phyloP scores from a whole-genome alignment of 2,113 vertebrate species.

The Gallinago undulata region DNA sequence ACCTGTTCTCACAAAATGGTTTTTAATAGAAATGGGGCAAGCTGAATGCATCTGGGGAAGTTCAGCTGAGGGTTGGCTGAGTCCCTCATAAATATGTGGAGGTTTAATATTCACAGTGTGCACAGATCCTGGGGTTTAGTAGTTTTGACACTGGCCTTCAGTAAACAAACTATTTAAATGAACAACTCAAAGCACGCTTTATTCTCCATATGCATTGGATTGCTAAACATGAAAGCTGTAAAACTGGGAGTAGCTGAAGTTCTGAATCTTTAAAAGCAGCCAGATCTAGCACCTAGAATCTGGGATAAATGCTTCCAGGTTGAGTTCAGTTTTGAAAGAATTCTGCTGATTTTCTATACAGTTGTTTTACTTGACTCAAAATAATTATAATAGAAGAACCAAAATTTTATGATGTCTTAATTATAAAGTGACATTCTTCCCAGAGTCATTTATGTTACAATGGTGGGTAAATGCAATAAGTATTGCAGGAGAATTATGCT shows the following conservation, averaged over 20 bases:
- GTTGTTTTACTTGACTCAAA: background rate
- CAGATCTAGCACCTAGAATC: background rate
- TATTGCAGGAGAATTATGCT: background rate
- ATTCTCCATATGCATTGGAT: background rate
- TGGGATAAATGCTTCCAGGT: background rate
- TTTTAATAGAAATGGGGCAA: background rate
- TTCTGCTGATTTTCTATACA: background rate
- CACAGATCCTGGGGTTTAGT: background rate
- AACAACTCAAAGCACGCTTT: background rate
- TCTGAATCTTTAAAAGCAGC: background rate
- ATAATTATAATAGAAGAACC: background rate
- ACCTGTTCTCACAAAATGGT: background rate
- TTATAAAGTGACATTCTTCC: background rate
- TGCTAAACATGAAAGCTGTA: background rate
- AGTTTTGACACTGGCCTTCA: background rate
- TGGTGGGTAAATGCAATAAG: background rate
- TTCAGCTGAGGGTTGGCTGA: background rate
- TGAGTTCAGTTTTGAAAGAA: background rate
- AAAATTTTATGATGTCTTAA: background rate
- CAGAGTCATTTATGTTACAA: background rate
- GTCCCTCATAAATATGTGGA: background rate
- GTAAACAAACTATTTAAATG: background rate
- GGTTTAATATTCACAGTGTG: background rate
- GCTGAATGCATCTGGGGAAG: background rate
- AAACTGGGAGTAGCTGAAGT: background rate